Percentiles rank a stretch among this genome's conserved stretches.
Conservation (phyloP, 2,113 vertebrate genomes). For the Isurus oxyrinchus region DNA sequence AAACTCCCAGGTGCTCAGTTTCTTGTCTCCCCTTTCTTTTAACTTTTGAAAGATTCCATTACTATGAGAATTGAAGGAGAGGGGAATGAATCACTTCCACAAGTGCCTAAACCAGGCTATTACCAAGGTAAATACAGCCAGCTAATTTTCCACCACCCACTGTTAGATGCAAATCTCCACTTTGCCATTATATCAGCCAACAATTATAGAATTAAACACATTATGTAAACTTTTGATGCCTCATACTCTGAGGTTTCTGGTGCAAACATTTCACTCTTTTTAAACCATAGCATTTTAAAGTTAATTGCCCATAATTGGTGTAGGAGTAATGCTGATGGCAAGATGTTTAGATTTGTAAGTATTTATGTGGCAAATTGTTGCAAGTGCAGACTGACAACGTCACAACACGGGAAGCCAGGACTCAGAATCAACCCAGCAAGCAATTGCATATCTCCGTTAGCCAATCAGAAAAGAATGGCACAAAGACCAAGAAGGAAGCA, state of each 20-base stretch:
- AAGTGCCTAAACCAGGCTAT: background rate
- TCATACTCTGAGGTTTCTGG: background rate
- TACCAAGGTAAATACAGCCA: constrained; percentile 6
- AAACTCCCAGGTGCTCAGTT: background rate
- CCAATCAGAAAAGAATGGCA: background rate
- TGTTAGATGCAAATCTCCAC: background rate
- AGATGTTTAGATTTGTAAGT: background rate
- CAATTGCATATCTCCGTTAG: background rate
- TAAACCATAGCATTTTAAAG: background rate
- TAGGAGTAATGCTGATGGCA: background rate
- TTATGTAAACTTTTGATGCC: background rate
- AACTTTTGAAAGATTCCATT: background rate
- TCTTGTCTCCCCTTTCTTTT: background rate
- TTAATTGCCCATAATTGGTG: background rate
- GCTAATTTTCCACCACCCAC: constrained; percentile 30
- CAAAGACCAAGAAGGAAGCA: background rate
- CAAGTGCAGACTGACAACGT: background rate
- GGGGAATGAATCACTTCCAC: constrained; percentile 2
- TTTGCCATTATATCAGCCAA: background rate
- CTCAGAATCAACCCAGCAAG: background rate
- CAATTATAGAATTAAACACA: background rate
- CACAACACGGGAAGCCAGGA: background rate
- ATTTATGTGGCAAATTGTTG: background rate
- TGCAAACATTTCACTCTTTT: background rate
- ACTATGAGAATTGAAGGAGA: background rate